Conservation (phyloP, 64 coral and sea anemone genomes). For the Stylophora pistillata region DNA sequence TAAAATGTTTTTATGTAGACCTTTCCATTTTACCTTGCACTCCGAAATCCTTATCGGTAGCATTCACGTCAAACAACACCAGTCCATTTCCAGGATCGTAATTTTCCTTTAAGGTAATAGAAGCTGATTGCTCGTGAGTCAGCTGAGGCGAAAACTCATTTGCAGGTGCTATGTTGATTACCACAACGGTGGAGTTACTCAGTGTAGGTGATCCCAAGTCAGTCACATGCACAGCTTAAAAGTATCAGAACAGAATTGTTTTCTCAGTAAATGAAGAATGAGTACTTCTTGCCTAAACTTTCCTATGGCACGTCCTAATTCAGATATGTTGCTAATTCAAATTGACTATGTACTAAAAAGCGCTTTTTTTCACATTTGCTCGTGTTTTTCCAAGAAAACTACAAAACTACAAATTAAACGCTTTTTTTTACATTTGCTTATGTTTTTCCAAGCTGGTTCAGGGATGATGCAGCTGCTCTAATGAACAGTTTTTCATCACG, state of each 20-base stretch:
- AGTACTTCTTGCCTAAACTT: too few relatives aligned
- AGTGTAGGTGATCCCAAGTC: slow-evolving; percentile 40
- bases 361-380: too few relatives aligned
- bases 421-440: too few relatives aligned
- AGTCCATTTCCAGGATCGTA: slow-evolving; percentile 44
- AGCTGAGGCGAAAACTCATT: slow-evolving; percentile 71
- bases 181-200: slow-evolving; percentile 51
- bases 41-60: slow-evolving; percentile 59
- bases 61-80: slow-evolving; percentile 60
- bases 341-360: too few relatives aligned
- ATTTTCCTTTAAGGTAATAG: slow-evolving; percentile 50
- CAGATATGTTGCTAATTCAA: too few relatives aligned
- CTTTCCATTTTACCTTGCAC: slow-evolving; percentile 46
- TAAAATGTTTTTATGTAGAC: neutral
- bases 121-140: slow-evolving; percentile 17
- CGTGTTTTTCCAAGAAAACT: too few relatives aligned
- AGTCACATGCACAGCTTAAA: slow-evolving; percentile 47
- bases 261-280: too few relatives aligned
- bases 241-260: neutral
- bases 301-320: too few relatives aligned
- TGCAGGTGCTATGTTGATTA: slow-evolving; percentile 45
- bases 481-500: too few relatives aligned
- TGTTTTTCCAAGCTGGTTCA: too few relatives aligned
- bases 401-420: too few relatives aligned
- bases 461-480: too few relatives aligned